Evolutionary conservation across 2,888 invertebrate genomes (phyloP), one percentile per base, ranked within the genome.

Genomic region (Drosophila flavopinicola): DNA sequence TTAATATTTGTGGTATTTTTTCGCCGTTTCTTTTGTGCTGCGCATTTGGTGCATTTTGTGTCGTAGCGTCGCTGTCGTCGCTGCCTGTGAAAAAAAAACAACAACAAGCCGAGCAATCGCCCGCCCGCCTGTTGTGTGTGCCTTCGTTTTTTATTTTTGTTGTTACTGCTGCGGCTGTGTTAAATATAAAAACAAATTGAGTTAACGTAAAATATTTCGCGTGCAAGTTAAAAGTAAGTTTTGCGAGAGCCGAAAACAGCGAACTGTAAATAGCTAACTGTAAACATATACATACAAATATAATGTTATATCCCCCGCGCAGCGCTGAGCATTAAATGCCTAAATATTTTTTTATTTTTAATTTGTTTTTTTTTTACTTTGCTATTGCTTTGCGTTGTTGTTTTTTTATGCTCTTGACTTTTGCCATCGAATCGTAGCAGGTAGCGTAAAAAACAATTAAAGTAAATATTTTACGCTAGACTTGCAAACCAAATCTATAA

Each of bases 151-250:
- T 51, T 32, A 23, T 56, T 38, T 9, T 38, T 61, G 23, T 59
- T 58, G 37, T 49, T 61, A 41, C 33, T 44, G 42, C 30, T 53
- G 41, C 39, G 48, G 56, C 29, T 63, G 53, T 58, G 58, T 71
- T 72, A 72, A 72, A 72, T 72, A 72, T 72, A 72, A 70, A 70
- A 70, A 70, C 66, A 70, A 68, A 57, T 70, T 66, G 24, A 65
- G 24, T 72, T 72, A 67, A 67, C 49, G 15, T 47, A 45, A 48
- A 58, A 72, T 52, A 72, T 56, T 56, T 25, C 24, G 30, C 54
- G 37, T 49, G 38, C 30, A 52, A 45, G 37, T 37, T 42, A n/a
- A 48, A 49, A 35, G 58, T 67, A 58, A 66, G 72, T 66, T 67
- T 42, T 32, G 23, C 11, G 30, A 57, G 30, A 27, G 42, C 23